Evolutionary conservation across 1,140 invertebrate species (phyloP).

Genomic region (Heterodera schachtii): DNA sequence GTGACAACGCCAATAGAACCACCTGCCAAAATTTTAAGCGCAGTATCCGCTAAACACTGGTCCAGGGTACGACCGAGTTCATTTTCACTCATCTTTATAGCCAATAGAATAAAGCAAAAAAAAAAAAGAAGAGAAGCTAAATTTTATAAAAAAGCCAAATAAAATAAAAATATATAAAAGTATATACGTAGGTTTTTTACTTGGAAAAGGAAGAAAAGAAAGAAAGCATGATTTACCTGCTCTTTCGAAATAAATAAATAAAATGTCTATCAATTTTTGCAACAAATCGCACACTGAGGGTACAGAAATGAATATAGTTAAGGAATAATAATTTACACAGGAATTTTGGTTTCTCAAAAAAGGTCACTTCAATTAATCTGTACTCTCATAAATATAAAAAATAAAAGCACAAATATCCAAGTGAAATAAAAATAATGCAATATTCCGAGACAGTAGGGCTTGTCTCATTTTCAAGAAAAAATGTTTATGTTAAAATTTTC

Average conservation of each 20-base stretch:
- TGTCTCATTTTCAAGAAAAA: too few species aligned
- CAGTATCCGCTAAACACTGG: slow-evolving; percentile 51
- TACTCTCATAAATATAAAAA: too few species aligned
- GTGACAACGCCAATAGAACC: slow-evolving; percentile 46
- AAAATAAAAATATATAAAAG: background rate
- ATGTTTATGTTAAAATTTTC: too few species aligned
- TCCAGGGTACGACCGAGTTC: slow-evolving; percentile 50
- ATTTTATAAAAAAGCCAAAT: slow-evolving; percentile 5
- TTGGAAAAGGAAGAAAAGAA: too few species aligned
- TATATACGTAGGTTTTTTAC: too few species aligned
- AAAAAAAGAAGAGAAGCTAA: background rate
- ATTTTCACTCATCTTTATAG: slow-evolving; percentile 33
- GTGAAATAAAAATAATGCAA: too few species aligned
- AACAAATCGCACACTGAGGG: background rate
- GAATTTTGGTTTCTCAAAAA: too few species aligned
- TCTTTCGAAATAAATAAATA: background rate
- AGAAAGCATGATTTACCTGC: background rate
- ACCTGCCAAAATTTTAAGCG: slow-evolving; percentile 47
- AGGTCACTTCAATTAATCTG: too few species aligned
- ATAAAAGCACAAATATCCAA: too few species aligned
- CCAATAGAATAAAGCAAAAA: background rate
- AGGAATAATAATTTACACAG: background rate
- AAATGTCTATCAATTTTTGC: background rate
- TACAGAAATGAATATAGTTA: slow-evolving; percentile 2
- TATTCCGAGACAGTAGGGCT: too few species aligned